phyloP scores from a whole-genome alignment of 2,888 invertebrate genomes.

The Pyrrhosoma nymphula region DNA sequence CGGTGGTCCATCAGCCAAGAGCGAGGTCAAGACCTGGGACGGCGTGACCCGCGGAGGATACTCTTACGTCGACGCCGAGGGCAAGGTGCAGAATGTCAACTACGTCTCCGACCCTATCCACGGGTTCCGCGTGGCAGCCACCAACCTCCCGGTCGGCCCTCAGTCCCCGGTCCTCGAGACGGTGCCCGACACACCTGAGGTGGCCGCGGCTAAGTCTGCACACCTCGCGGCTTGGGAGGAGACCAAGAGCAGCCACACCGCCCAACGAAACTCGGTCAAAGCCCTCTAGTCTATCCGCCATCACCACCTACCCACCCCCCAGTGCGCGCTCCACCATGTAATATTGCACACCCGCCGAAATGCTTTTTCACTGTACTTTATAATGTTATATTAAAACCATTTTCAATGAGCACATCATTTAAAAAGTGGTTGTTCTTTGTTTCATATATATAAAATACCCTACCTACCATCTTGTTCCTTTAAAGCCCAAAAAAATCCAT shows the following conservation, averaged over 20 bases:
- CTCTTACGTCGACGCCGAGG: constrained; percentile 78
- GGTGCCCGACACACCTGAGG: constrained; percentile 77
- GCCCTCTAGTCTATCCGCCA: neutral
- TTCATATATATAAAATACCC: too few species aligned
- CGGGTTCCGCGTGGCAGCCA: constrained; percentile 78
- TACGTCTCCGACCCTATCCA: constrained; percentile 78
- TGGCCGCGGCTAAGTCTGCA: constrained; percentile 80
- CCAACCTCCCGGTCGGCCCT: constrained; percentile 77
- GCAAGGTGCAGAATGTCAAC: constrained; percentile 77
- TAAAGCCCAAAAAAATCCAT: too few species aligned
- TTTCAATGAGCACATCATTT: neutral
- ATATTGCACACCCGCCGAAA: constrained; percentile 42
- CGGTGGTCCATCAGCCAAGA: constrained; percentile 74
- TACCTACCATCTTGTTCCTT: too few species aligned
- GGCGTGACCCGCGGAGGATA: constrained; percentile 77
- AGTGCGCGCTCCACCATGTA: neutral
- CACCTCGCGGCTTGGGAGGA: constrained; percentile 80
- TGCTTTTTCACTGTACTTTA: constrained; percentile 20
- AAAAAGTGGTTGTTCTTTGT: neutral
- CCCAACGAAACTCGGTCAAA: neutral
- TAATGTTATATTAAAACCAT: neutral
- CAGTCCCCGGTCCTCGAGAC: constrained; percentile 79
- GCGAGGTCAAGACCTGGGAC: constrained; percentile 77
- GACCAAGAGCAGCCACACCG: constrained; percentile 73
- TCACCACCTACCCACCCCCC: neutral